phyloP scores from a whole-genome alignment of 1,140 invertebrate genomes.

The Bacillus rossius region DNA sequence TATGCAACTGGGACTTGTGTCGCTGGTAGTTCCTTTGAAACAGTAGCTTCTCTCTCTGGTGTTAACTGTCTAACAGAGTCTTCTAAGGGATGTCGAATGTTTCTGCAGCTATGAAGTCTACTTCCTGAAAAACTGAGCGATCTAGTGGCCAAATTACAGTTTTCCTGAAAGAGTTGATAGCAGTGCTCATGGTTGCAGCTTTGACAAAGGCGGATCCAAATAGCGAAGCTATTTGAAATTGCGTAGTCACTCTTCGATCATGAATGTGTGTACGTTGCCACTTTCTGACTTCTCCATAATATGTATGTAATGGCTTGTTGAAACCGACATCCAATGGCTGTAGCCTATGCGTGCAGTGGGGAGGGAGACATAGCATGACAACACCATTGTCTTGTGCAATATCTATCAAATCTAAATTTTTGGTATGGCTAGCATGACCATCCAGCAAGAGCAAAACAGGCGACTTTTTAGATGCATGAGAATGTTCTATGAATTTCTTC shows the following conservation, averaged over 20 bases:
- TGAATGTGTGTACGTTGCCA: slow-evolving; percentile 22
- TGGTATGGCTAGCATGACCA: no score
- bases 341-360: background rate
- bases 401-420: no score
- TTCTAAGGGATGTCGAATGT: no score
- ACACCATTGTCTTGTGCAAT: no score
- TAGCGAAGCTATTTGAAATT: slow-evolving; percentile 1
- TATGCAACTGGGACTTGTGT: no score
- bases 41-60: no score
- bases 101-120: no score
- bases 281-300: slow-evolving; percentile 29
- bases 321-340: slow-evolving; percentile 32
- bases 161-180: background rate
- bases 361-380: no score
- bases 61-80: no score
- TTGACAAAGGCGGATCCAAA: background rate
- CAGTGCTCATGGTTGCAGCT: background rate
- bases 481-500: slow-evolving; percentile 15
- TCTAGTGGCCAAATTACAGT: background rate
- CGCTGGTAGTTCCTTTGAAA: no score
- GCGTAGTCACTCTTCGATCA: background rate
- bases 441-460: slow-evolving; percentile 12
- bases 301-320: slow-evolving; percentile 35
- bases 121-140: no score
- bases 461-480: background rate